Base-by-base conservation (phyloP, 1,140 invertebrate genomes). In the Diachasmimorpha longicaudata region DNA sequence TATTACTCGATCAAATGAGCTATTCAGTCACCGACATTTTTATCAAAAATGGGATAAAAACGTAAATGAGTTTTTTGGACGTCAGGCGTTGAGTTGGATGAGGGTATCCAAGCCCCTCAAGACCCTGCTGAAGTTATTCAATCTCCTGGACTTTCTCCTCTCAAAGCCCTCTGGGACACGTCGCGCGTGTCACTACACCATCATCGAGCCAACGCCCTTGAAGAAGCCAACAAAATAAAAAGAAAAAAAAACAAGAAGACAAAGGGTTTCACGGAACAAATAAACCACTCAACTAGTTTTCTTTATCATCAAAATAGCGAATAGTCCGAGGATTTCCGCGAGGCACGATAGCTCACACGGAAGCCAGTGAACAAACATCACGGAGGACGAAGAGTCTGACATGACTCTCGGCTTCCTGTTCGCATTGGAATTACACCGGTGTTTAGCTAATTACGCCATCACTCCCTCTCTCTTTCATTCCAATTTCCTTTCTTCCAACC, bases 361-460 rank as follows among this genome's bases (percentile, higher is more conserved):
- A 63, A 63, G 58, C 21, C 14, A 63, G 21, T 48, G n/a, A 39
- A 71, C 16, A 71, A 23, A 71, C 42, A 71, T 2, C 63, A 21
- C 14, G 68, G 68, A 70, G 19, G 68, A 39, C 68, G 39, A 31
- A 70, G 36, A 71, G 69, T 71, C 31, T 70, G 13, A n/a, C 13
- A 42, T 19, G 42, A 23, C 31, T 37, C 67, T 44, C 19, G 36
- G 67, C 16, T 71, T 71, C 69, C 69, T 46, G 69, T 48, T 39
- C 19, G 67, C 19, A 71, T 48, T 71, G 44, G 19, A 19, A 71
- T 39, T 71, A 46, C 69, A 71, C 21, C 44, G 42, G 44, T 23
- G 69, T 71, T 71, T 48, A 46, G 23, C 21, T 71, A 71, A 71
- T 71, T 71, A 71, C 67, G 31, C 13, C 69, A 71, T 71, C 69